These are phyloP conservation scores for Acanthurus leucopareius DNA, from an alignment of 2,797 vertebrate species.

Conservation along the genomic window DNA sequence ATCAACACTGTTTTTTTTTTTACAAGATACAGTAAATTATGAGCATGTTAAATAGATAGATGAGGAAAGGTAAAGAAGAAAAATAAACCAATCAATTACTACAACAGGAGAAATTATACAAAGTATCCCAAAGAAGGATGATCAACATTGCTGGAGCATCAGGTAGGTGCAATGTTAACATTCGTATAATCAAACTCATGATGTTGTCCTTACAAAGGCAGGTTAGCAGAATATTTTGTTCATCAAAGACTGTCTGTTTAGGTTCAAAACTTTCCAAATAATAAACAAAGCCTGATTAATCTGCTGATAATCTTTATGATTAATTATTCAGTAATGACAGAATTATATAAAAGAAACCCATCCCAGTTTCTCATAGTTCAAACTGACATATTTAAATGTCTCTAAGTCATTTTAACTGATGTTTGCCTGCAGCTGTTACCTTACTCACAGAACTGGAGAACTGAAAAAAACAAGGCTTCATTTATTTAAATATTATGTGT, in stretches of 20 bases:
- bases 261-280: neutral
- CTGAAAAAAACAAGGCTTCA: neutral
- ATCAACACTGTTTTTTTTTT: neutral
- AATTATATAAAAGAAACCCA: neutral
- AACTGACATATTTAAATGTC: neutral
- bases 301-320: neutral
- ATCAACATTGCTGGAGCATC: neutral
- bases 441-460: constrained; percentile 5
- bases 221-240: neutral
- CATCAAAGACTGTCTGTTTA: no score
- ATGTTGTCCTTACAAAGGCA: neutral
- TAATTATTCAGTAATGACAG: neutral
- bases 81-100: neutral
- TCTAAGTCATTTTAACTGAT: neutral
- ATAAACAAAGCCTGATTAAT: neutral
- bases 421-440: neutral
- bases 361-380: neutral
- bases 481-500: neutral
- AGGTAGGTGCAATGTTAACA: neutral
- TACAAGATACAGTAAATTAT: neutral
- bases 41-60: neutral
- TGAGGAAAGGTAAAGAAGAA: neutral
- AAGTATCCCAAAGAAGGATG: neutral
- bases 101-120: neutral
- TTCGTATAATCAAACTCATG: neutral